A percentile compares a stretch with the other conserved stretches of the same genome.
Evolutionary conservation across 2,113 vertebrate species (phyloP).

Genomic region (Neomonachus schauinslandi): DNA sequence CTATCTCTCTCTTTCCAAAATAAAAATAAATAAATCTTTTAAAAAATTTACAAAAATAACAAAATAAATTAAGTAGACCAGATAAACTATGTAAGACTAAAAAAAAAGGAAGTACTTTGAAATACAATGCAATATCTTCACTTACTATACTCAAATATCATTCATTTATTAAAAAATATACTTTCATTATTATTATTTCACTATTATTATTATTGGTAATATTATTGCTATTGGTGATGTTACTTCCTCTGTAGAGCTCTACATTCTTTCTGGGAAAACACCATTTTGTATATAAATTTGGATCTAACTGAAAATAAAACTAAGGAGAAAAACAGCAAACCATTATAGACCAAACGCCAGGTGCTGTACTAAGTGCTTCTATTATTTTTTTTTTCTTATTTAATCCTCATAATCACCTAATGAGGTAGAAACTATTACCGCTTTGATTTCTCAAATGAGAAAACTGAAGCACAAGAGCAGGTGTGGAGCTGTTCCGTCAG

Average conservation of each 20-base stretch:
- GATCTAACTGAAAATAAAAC: neutral
- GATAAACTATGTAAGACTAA: neutral
- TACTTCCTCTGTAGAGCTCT: neutral
- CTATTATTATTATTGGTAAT: neutral
- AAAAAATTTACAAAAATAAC: slow-evolving; percentile 45
- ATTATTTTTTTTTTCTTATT: neutral
- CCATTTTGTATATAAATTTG: neutral
- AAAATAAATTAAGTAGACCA: slow-evolving; percentile 47
- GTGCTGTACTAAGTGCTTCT: neutral
- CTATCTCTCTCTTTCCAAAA: neutral
- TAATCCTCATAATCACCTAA: neutral
- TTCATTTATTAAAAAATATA: slow-evolving; percentile 3
- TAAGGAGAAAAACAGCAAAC: neutral
- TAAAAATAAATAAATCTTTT: neutral
- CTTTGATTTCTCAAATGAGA: neutral
- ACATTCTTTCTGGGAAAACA: neutral
- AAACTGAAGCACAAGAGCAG: neutral
- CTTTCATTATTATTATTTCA: neutral
- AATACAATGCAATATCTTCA: neutral
- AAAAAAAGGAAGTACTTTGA: neutral
- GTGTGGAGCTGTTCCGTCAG: neutral
- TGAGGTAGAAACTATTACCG: neutral
- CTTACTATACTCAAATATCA: neutral
- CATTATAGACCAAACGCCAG: neutral
- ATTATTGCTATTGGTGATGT: neutral